Conservation (phyloP, 2,797 vertebrate species). For the Sandelia bainsii region DNA sequence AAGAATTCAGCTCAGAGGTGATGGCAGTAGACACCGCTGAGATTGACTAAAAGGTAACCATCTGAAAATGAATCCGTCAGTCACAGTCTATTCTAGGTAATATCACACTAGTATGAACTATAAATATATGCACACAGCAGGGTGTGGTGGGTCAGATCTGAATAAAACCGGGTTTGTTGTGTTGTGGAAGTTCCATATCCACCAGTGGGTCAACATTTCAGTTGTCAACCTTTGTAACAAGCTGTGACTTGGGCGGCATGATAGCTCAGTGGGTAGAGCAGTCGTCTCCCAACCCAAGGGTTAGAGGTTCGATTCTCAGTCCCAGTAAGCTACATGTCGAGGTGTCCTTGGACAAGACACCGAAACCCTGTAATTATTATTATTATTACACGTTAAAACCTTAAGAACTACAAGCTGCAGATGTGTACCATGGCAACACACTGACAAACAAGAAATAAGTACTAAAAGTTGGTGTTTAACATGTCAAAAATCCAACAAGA, state of each 20-base stretch:
- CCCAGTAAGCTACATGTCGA: too few species aligned
- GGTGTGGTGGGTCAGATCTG: not conserved
- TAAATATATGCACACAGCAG: not conserved
- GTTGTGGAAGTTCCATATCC: not conserved
- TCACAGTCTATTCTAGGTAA: not conserved
- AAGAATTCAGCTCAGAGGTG: not conserved
- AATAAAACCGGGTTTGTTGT: constrained; percentile 15
- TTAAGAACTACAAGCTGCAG: not conserved
- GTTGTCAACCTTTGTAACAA: constrained; percentile 5
- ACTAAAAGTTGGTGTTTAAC: too few species aligned
- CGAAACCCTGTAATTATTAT: too few species aligned
- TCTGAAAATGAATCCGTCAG: not conserved
- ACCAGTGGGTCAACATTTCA: fast-evolving
- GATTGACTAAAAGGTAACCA: too few species aligned
- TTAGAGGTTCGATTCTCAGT: too few species aligned
- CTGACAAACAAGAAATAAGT: too few species aligned
- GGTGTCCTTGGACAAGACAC: too few species aligned
- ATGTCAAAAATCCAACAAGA: not conserved
- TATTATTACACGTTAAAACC: too few species aligned
- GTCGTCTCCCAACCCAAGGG: too few species aligned
- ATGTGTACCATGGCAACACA: not conserved
- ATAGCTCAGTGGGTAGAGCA: too few species aligned
- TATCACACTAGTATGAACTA: not conserved
- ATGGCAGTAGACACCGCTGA: not conserved
- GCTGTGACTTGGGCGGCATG: too few species aligned